Evolutionary conservation across 1,140 invertebrate species (phyloP).

Genomic region (Nylanderia fulva): DNA sequence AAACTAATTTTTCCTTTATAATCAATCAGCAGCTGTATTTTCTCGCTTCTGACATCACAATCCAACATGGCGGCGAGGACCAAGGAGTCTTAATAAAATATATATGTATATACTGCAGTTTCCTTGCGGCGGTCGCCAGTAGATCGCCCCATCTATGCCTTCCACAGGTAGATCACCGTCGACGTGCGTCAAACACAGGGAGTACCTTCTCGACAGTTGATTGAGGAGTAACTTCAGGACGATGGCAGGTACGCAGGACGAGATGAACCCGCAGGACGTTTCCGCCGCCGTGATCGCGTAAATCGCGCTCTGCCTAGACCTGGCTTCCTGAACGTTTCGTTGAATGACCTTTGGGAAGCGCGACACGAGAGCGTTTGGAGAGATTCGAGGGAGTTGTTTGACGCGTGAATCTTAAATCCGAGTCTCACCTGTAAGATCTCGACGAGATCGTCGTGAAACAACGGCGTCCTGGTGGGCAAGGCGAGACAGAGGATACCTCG

Average conservation of each 20-base stretch:
- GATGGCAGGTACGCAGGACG: slow-evolving; percentile 89
- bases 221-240: slow-evolving; percentile 90
- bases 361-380: background rate
- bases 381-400: slow-evolving; percentile 4
- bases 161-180: slow-evolving; percentile 89
- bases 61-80: too few species aligned
- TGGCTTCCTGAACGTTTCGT: slow-evolving; percentile 87
- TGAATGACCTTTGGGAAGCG: slow-evolving; percentile 80
- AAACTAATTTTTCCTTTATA: too few species aligned
- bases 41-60: too few species aligned
- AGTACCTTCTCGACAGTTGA: slow-evolving; percentile 90
- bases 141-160: slow-evolving; percentile 89
- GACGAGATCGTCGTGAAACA: slow-evolving; percentile 81
- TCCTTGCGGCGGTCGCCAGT: slow-evolving; percentile 92
- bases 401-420: background rate
- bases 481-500: slow-evolving; percentile 87
- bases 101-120: slow-evolving; percentile 89
- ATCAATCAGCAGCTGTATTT: too few species aligned
- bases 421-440: slow-evolving; percentile 81
- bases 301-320: slow-evolving; percentile 88
- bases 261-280: slow-evolving; percentile 89
- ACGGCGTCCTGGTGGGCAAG: slow-evolving; percentile 85
- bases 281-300: slow-evolving; percentile 90
- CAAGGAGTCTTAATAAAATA: too few species aligned
- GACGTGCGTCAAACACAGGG: slow-evolving; percentile 90